Evolutionary conservation across 1,140 invertebrate species (phyloP).

Genomic region (Pomacea maculata): DNA sequence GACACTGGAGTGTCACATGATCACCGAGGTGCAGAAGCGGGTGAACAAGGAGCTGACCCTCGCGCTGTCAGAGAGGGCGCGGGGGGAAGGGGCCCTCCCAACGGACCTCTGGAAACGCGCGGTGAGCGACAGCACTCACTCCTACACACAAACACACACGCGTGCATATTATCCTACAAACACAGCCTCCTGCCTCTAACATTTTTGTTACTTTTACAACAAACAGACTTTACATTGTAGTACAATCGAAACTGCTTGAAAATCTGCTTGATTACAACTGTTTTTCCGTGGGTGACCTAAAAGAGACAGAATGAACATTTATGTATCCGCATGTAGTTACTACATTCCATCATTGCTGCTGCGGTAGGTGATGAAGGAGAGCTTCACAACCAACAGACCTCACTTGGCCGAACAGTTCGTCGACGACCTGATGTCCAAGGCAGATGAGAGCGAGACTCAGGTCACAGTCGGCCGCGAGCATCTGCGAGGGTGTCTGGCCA

Average conservation of each 20-base stretch:
- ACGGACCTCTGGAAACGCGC: slow-evolving; percentile 66
- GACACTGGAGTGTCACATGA: slow-evolving; percentile 59
- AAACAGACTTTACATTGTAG: no score
- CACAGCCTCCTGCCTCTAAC: no score
- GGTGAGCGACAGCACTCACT: slow-evolving; percentile 40
- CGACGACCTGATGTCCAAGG: slow-evolving; percentile 47
- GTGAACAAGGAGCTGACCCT: slow-evolving; percentile 58
- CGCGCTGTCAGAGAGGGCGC: slow-evolving; percentile 56
- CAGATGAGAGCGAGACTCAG: slow-evolving; percentile 40
- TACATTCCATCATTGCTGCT: background rate
- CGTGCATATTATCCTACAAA: no score
- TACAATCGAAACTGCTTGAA: no score
- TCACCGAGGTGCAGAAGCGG: slow-evolving; percentile 57
- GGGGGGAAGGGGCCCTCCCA: slow-evolving; percentile 61
- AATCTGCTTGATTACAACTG: no score
- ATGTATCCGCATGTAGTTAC: no score
- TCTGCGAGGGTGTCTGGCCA: slow-evolving; percentile 51
- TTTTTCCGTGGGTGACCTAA: no score
- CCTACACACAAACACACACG: background rate
- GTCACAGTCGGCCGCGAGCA: slow-evolving; percentile 50
- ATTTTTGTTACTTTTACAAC: no score
- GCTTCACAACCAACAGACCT: slow-evolving; percentile 60
- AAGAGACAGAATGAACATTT: no score
- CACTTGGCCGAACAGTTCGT: slow-evolving; percentile 61
- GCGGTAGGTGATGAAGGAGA: slow-evolving; percentile 64